Base-by-base conservation (phyloP, 37 sponge, comb jelly and placozoan genomes). In the Ephydatia muelleri region DNA sequence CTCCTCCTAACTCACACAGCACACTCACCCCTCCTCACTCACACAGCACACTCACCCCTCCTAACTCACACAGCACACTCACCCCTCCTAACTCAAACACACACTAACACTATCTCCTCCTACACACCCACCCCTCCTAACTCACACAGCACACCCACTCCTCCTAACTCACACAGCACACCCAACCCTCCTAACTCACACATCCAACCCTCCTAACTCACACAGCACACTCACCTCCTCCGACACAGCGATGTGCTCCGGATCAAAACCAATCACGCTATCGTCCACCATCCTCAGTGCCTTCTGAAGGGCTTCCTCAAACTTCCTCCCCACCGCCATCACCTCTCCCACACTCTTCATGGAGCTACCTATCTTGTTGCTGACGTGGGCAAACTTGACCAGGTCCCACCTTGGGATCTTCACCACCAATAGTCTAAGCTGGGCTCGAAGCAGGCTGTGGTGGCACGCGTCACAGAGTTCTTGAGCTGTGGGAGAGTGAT, bases 261-360 rank as follows among this genome's bases (percentile, higher is more conserved):
- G 82, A 49, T 97, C 94, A 76, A 99, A 90, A 13, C 99, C 99
- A 8, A 83, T 64, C 27, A 49, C 75, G 16, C 70, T 49, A 66
- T 91, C 92, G 49, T 99, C 89, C 37, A 95, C 96, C 99, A 99
- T 99, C 13, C 99, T 69, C 23, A 99, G 89, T 0, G 99, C 99
- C 74, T 99, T 99, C 93, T 99, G 99, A 14, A 99, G 89, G 0
- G 99, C 97, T 79, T 99, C 99, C 73, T 99, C 97, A 88, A 99
- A 99, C 73, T 80, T 93, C 32, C 99, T 67, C 22, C 99, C 99
- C 49, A 99, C 85, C 25, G 99, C 98, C 99, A 99, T 99, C 36
- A 95, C 97, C 82, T 99, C 99, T 48, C 99, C 99, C 35, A 99
- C 95, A 92, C 94, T 93, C 90, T 99, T 99, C 99, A 99, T 99